Evolutionary conservation across 2,113 vertebrate species (phyloP), one percentile per base, ranked within the genome.

Genomic region (Corydoras maculifer): DNA sequence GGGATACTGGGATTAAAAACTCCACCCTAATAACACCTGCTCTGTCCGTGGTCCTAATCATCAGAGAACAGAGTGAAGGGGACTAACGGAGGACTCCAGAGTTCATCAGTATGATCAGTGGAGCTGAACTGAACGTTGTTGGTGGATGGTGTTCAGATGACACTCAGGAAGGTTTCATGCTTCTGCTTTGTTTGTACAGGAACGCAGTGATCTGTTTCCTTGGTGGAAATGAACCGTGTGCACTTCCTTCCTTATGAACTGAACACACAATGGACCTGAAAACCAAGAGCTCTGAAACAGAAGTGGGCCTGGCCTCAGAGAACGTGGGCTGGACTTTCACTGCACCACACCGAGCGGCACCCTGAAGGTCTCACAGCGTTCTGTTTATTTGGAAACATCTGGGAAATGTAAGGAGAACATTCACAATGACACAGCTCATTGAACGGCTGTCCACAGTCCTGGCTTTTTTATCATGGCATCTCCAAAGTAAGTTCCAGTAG

Each of bases 191-290:
- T 11, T 25, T 11, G 9, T 25, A 14, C 67, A 74, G 76, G 68
- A 78, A 78, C 50, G 13, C 35, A 10, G 15, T 70, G 14, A 66
- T 49, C 8, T 10, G 29, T 59, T 58, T 70, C 43, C 72, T 64
- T 1, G 5, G 25, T 53, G 62, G 49, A 62, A 73, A 62, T 14
- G 12, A 18, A 62, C 4, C n/a, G 5, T 12, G 12, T 53, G 58
- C 8, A 48, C 61, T 75, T 75, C 72, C 72, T 75, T 78, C 68
- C 72, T 68, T 5, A 54, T 67, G 2, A 35, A 5, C 9, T 32
- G 3, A 1, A 1, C 0, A 12, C 25, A 77, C 65, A 65, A 65
- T n/a, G 10, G 15, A 35, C 1, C 43, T 9, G 53, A 48, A 31
- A 25, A 2, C 58, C 10, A 43, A 43, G 60, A 5, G 0, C 0